Conservation (phyloP, 2,888 invertebrate species). For the Sarcophaga rosellei region DNA sequence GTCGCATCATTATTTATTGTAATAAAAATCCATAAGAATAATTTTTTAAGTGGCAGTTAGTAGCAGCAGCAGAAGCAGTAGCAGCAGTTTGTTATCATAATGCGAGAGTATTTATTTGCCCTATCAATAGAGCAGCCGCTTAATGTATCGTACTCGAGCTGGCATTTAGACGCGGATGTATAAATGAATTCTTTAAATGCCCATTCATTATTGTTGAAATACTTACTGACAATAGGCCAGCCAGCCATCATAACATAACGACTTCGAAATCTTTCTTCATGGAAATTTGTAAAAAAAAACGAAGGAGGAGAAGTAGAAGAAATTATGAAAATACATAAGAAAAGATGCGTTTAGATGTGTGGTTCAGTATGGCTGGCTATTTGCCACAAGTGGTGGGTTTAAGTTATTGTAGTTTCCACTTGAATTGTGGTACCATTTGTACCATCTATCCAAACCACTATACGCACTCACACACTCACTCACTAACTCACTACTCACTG, state of each 20-base stretch:
- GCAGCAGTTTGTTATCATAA: too few relatives aligned
- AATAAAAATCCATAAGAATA: slow-evolving; percentile 36
- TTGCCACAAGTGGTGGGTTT: slow-evolving; percentile 49
- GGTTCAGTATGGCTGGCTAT: not conserved
- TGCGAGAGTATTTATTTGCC: too few relatives aligned
- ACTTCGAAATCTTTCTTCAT: slow-evolving; percentile 30
- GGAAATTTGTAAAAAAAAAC: not conserved
- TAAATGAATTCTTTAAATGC: slow-evolving; percentile 55
- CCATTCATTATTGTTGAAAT: slow-evolving; percentile 20
- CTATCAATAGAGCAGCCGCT: too few relatives aligned
- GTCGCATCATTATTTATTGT: not conserved
- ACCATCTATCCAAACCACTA: not conserved
- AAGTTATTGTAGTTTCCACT: slow-evolving; percentile 6
- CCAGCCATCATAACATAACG: slow-evolving; percentile 8
- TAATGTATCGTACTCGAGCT: too few relatives aligned
- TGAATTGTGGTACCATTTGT: slow-evolving; percentile 15
- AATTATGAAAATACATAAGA: not conserved
- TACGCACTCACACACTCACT: not conserved
- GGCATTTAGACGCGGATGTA: slow-evolving; percentile 7
- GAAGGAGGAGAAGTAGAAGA: not conserved
- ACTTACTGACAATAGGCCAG: slow-evolving; percentile 14
- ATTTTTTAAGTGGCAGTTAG: slow-evolving; percentile 50
- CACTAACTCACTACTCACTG: not conserved
- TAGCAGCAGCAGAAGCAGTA: slow-evolving; percentile 2
- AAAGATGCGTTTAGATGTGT: slow-evolving; percentile 22